Evolutionary conservation across 2,113 vertebrate species (phyloP), one percentile per base, ranked within the genome.

Genomic region (Melanostigma gelatinosum): DNA sequence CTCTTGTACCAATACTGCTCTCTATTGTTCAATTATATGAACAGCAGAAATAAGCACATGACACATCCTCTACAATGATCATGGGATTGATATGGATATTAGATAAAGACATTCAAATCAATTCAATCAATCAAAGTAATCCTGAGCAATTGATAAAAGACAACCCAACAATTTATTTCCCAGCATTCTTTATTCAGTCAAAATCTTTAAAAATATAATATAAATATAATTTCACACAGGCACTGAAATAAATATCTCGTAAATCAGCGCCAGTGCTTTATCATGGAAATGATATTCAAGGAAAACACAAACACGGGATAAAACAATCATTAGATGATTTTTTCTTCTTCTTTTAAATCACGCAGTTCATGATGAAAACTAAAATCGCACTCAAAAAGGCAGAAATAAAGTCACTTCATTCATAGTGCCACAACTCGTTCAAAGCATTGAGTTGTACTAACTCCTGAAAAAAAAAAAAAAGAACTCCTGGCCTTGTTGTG

Each of bases 171-270:
- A 12, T 11, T 27, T 42, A 27, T 68, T 79, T 76, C 36, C 24
- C 72, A 90, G 81, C 86, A 85, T 86, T 86, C 80, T 91, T 93
- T 90, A 91, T 88, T 92, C 64, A 87, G 75, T 85, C 79, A 75
- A 90, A 90, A 80, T 29, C 8, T 90, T 90, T 22, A 86, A 89
- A 88, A 86, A 87, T 87, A 85, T 69, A 67, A 84, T 86, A 86
- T 77, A 88, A 86, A 87, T 87, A 85, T 69, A 67, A 84, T 86
- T 87, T 79, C 70, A 87, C 81, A 80, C 29, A 91, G 83, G 90
- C 79, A 91, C 79, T 79, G 72, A 86, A 86, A 89, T 83, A 85
- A 82, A 80, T 82, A 80, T 61, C 6, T 82, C 40, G 34, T 75
- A 66, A 61, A 60, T 90, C 71, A 85, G 79, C 72, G 48, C 79